phyloP scores from a whole-genome alignment of 2,113 vertebrate species.

The Fregetta grallaria region DNA sequence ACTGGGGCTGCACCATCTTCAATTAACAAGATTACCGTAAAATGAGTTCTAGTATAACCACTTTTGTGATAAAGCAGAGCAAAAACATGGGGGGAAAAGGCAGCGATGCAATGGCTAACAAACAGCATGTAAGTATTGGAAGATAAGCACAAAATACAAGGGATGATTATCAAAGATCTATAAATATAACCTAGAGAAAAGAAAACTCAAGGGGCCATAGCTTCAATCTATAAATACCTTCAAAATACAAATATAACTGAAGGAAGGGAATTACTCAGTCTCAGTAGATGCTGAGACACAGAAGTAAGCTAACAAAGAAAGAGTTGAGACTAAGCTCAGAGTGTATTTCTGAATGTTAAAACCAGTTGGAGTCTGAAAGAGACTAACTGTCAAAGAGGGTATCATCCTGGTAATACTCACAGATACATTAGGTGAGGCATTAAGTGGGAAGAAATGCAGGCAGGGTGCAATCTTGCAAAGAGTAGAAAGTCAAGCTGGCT shows the following conservation, averaged over 20 bases:
- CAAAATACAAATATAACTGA: constrained; percentile 30
- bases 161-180: neutral
- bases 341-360: neutral
- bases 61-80: neutral
- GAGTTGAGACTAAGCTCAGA: neutral
- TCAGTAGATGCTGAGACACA: neutral
- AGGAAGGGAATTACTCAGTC: neutral
- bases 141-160: neutral
- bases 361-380: neutral
- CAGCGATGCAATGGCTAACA: neutral
- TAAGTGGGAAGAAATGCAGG: neutral
- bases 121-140: neutral
- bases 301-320: neutral
- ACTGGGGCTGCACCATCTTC: neutral
- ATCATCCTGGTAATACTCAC: neutral
- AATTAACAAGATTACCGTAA: neutral
- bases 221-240: constrained; percentile 14
- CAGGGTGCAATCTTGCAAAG: neutral
- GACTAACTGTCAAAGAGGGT: neutral
- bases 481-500: neutral
- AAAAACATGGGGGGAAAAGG: neutral
- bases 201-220: neutral
- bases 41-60: neutral
- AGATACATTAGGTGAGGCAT: neutral
- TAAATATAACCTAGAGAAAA: constrained; percentile 3